Base-by-base conservation (phyloP, 2,888 invertebrate species). In the Nebria salina region DNA sequence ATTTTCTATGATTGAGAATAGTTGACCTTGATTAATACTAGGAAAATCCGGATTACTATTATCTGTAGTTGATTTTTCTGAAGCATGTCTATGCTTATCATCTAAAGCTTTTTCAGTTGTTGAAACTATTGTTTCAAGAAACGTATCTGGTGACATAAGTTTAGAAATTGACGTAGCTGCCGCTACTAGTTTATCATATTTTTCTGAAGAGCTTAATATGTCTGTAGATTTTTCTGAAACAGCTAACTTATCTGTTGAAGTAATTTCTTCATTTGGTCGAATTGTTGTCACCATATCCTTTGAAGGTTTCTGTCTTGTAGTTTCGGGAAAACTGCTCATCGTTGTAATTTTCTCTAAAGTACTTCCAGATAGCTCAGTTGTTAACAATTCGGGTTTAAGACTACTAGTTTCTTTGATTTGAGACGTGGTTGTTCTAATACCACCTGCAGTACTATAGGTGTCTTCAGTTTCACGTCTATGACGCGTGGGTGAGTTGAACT, bases 381-480 rank as follows among this genome's bases (percentile, higher is more conserved):
- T 25, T 11, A 26, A 25, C 2, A 34, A 25, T 11, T 70, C 70
- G 1, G 83, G 83, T 68, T 83, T 78, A 72, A 84, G 84, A 6
- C 83, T 84, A 1, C 86, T 85, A 7, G 77, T 83, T 66, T 72
- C 68, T 86, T 86, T 81, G 85, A 85, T 9, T 86, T 86, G 2
- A 85, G 72, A 43, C 0, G 76, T 76, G 3, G 81, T 76, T n/a
- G 85, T 13, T 85, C 78, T 20, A 75, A 82, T 25, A 7, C 74
- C 77, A 20, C 77, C 82, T 64, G 75, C 75, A 41, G 77, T 77
- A 73, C 81, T 87, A 15, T 87, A 84, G 0, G 87, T 88, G 82
- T 88, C 87, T 83, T 89, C 88, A 0, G 89, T 89, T 84, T 89
- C 89, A n/a, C 89, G 85, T 65, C 89, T 84, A 82, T 89, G 89